Percentiles rank a stretch among this genome's conserved stretches.
Conservation (phyloP, 2,113 vertebrate species). For the Epinephelus lanceolatus region DNA sequence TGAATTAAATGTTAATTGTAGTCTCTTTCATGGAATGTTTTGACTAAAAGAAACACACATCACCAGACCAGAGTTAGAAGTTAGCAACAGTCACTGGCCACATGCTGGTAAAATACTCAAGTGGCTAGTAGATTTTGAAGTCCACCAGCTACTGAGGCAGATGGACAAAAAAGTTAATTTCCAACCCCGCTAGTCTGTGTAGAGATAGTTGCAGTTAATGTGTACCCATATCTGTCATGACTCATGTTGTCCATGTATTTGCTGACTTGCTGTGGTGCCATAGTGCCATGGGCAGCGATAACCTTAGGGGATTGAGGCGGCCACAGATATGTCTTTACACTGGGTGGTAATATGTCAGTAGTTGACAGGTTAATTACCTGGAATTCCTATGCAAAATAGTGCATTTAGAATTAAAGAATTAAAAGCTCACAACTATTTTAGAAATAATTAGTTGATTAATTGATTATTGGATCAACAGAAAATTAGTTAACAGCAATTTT, state of each 20-base stretch:
- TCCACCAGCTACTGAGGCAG: too few relatives aligned
- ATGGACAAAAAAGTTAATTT: too few relatives aligned
- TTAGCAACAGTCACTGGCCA: too few relatives aligned
- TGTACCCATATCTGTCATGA: background rate
- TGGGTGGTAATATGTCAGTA: background rate
- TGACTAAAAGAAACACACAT: background rate
- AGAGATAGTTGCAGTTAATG: background rate
- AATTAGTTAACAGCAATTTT: too few relatives aligned
- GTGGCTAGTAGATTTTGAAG: too few relatives aligned
- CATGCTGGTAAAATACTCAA: too few relatives aligned
- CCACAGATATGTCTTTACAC: background rate
- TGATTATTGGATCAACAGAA: background rate
- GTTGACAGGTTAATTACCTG: background rate
- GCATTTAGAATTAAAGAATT: background rate
- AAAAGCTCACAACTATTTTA: background rate
- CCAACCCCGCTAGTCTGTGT: background rate
- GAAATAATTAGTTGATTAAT: background rate
- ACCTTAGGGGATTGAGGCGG: background rate
- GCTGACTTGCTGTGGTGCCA: background rate
- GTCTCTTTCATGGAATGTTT: background rate
- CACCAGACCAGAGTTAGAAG: background rate
- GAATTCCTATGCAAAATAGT: too few relatives aligned
- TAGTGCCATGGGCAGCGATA: background rate
- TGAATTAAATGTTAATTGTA: background rate
- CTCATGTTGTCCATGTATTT: background rate